Base-by-base conservation (phyloP, 2,888 invertebrate species). In the Keiferia lycopersicella region DNA sequence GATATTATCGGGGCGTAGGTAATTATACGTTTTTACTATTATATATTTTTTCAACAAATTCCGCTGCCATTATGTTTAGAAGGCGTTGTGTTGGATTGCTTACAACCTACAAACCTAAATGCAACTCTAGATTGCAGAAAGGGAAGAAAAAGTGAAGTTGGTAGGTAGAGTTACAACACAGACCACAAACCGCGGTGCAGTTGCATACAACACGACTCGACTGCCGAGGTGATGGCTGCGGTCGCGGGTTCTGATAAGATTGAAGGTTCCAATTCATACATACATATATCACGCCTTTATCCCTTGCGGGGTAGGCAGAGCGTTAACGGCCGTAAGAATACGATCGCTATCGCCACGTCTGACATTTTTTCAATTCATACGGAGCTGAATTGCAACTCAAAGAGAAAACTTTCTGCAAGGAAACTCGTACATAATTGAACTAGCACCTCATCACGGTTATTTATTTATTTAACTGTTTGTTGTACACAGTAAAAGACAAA, bases 131-230 rank as follows among this genome's bases (percentile, higher is more conserved):
- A 26, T n/a, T 22, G 53, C 20, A 26, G 7, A n/a, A 56, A 56
- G 14, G 10, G 53, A 11, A 26, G 26, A 34, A 56, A 30, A 30
- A 26, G 56, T 56, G 26, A 26, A 30, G n/a, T 12, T 16, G n/a
- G 14, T 14, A 14, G 22, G n/a, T 26, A 3, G 30, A 14, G 56
- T 56, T 56, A 14, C 56, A 30, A 14, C 56, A 30, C 2, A n/a
- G 26, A 56, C 56, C 26, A 7, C 26, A 30, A 53, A 14, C 53
- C 20, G 53, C 26, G n/a, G 56, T 56, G 56, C 56, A 56, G 56
- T 56, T 30, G 56, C 22, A 51, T 20, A 20, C 51, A 20, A 18
- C 12, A 12, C 8, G 11, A 4, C 20, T 10, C 20, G 51, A 12
- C 20, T n/a, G n/a, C 45, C 10, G 50, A 18, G 51, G 20, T 12